Evolutionary conservation across 1,140 invertebrate species (phyloP), one percentile per base, ranked within the genome.

Genomic region (Euura saliciscinereae): DNA sequence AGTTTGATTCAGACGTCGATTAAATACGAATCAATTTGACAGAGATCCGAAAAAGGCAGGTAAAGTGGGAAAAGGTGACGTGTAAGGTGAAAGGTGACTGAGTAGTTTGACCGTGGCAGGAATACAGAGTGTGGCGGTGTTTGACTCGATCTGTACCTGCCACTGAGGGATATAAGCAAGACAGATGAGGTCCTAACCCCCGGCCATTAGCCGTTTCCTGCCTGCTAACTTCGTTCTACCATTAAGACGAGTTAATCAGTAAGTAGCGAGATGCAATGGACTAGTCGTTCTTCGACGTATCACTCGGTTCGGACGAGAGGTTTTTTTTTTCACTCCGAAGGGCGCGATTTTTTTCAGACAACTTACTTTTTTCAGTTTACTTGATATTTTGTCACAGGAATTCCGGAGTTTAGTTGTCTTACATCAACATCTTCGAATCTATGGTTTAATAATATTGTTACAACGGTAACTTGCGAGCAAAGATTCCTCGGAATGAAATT

Each of bases 61-160:
- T 45, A 51, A 45, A 67, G 65, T 44, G 44, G 73, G 10, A 74
- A 74, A 70, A 71, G 72, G 64, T 43, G 69, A 70, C 45, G 51
- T 66, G 45, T 69, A 28, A 28, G 28, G 28, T 69, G 67, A 45
- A 51, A 74, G 71, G 73, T 71, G 73, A 76, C 74, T 71, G 67
- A 74, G 64, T 75, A 75, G 72, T 72, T 79, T 78, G 71, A 78
- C 77, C 74, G 73, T 79, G 78, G 78, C 77, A 75, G 72, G 71
- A 79, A 78, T 79, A 79, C 76, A 71, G 74, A 79, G 73, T 59
- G 71, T 69, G 71, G 64, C 68, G 45, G 72, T 71, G 71, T 73
- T 78, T 71, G 76, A 77, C 72, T 74, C 76, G 75, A 79, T 77
- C 75, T 76, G 69, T 77, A 77, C 71, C 71, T 69, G 65, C 71